Percentiles rank a stretch among this genome's conserved stretches.
Conservation (phyloP, 2,888 invertebrate species). For the Dasypolia templi region DNA sequence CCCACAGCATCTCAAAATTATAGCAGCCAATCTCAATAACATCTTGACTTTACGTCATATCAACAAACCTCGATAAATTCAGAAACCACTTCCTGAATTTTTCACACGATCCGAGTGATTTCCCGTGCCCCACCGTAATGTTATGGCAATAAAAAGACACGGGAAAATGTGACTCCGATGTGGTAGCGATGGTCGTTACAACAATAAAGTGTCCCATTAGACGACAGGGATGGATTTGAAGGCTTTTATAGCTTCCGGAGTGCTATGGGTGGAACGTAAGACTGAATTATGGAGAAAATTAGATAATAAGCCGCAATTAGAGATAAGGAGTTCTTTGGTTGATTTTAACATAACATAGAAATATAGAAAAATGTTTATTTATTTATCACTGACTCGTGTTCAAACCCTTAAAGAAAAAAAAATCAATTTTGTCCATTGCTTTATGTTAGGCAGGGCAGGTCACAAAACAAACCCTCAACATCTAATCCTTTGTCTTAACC, state of each 20-base stretch:
- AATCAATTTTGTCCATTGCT: too few relatives aligned
- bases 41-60: slow-evolving; percentile 20
- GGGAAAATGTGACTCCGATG: slow-evolving; percentile 84
- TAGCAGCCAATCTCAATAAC: background rate
- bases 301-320: too few relatives aligned
- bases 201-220: slow-evolving; percentile 88
- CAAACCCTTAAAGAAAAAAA: too few relatives aligned
- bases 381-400: too few relatives aligned
- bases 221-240: slow-evolving; percentile 79
- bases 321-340: too few relatives aligned
- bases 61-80: slow-evolving; percentile 28
- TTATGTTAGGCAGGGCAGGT: too few relatives aligned
- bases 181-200: slow-evolving; percentile 79
- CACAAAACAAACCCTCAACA: too few relatives aligned
- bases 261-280: background rate
- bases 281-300: slow-evolving; percentile 1
- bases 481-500: too few relatives aligned
- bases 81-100: slow-evolving; percentile 70
- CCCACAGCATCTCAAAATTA: too few relatives aligned
- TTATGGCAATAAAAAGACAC: slow-evolving; percentile 84
- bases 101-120: slow-evolving; percentile 76
- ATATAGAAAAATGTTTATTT: too few relatives aligned
- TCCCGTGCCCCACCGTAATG: slow-evolving; percentile 72
- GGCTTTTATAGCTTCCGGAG: slow-evolving; percentile 20
- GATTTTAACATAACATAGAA: too few relatives aligned